Evolutionary conservation across 2,797 vertebrate species (phyloP), one percentile per base, ranked within the genome.

Genomic region (Poeciliopsis infans): DNA sequence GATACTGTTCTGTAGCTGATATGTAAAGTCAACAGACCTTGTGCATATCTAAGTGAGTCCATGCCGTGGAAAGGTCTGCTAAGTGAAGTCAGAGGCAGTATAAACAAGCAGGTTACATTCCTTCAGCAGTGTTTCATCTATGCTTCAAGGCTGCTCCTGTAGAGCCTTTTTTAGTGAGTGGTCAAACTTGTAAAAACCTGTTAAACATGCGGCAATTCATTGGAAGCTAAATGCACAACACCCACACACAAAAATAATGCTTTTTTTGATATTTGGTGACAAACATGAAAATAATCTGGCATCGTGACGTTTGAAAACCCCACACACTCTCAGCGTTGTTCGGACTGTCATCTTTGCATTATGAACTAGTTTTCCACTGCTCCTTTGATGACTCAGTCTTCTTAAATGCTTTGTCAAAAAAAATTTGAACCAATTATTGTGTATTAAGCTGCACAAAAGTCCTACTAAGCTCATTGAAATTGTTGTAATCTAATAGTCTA

Each of bases 21-120:
- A 46, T 31, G 3, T 78, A 12, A 77, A 87, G 87, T 85, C 72
- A 88, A 82, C 82, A 84, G 41, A 75, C 51, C 75, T 77, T 70
- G 53, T 76, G 73, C 79, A 75, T 57, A 84, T 55, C 43, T n/a
- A 39, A 36, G 64, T 73, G 46, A 78, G 49, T 25, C 11, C 76
- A 82, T 75, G 8, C 49, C 25, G 70, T 57, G 70, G 55, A 25
- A 79, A 83, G 51, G 7, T 2, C 18, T 31, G 7, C 39, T 76
- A 68, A 76, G 39, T 13, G 53, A 78, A 69, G 57, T 81, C 43
- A 66, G 33, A 77, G 73, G 46, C 81, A 87, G 88, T 76, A 68
- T 83, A 88, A 91, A 92, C 73, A 74, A 41, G 53, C 6, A 25
- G 64, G 7, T 47, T 57, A 16, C 1, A 39, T 33, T 46, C 77